Percentiles rank a stretch among this genome's conserved stretches.
phyloP scores from a whole-genome alignment of 37 sponge, comb jelly and placozoan species.

The Ephydatia muelleri region DNA sequence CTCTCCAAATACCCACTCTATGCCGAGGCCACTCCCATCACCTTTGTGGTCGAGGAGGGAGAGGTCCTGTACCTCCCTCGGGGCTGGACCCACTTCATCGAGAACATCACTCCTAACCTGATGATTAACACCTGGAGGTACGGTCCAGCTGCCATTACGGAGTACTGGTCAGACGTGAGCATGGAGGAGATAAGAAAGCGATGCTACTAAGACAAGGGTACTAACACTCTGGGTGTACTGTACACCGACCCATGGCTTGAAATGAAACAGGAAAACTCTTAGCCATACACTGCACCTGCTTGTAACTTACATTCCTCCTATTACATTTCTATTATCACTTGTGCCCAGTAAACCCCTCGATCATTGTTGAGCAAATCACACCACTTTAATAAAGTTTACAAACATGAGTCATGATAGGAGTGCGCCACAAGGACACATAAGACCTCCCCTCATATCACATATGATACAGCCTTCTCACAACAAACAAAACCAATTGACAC shows the following conservation, averaged over 20 bases:
- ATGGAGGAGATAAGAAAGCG: slow-evolving; percentile 52
- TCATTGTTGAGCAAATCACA: too few species aligned
- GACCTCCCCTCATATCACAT: not conserved
- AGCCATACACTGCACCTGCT: too few species aligned
- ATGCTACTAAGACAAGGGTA: slow-evolving; percentile 23
- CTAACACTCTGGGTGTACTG: not conserved
- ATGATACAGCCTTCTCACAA: not conserved
- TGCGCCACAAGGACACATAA: not conserved
- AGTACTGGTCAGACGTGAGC: slow-evolving; percentile 58
- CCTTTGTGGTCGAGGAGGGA: slow-evolving; percentile 62
- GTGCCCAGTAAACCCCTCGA: too few species aligned
- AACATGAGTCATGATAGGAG: not conserved
- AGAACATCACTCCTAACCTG: slow-evolving; percentile 76
- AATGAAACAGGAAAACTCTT: too few species aligned
- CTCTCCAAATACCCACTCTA: slow-evolving; percentile 64
- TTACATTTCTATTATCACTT: too few species aligned
- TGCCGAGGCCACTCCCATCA: slow-evolving; percentile 63
- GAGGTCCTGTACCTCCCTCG: slow-evolving; percentile 90
- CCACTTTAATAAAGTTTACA: too few species aligned
- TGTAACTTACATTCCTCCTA: too few species aligned
- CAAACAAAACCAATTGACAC: not conserved
- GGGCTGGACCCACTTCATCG: slow-evolving; percentile 87
- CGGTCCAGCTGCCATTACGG: slow-evolving; percentile 83
- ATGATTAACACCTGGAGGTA: slow-evolving; percentile 90
- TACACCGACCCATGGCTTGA: too few species aligned